Conservation (phyloP, 2,888 invertebrate species). For the Drosophila anomelani region DNA sequence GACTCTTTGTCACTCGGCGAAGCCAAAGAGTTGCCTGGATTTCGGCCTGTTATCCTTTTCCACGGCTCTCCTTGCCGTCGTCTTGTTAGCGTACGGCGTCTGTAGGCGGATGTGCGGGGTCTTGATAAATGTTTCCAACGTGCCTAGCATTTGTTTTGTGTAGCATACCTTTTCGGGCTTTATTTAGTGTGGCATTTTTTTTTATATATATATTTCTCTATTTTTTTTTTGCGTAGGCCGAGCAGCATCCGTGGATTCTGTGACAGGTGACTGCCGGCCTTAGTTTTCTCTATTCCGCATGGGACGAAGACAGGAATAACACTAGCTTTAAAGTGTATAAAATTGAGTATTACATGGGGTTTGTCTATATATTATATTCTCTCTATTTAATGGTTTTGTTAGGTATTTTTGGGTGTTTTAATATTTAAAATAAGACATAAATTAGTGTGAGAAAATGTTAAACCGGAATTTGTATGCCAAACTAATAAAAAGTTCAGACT, state of each 20-base stretch:
- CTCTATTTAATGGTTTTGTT: too few species aligned
- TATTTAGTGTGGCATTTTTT: constrained; percentile 32
- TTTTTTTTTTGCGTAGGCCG: constrained; percentile 12
- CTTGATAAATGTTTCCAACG: constrained; percentile 72
- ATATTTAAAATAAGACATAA: background rate
- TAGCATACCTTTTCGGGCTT: constrained; percentile 41
- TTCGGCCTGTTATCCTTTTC: constrained; percentile 44
- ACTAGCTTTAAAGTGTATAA: constrained; percentile 12
- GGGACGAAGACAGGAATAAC: background rate
- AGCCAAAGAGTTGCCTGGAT: constrained; percentile 26
- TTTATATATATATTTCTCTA: background rate
- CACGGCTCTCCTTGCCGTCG: constrained; percentile 13
- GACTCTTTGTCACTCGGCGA: constrained; percentile 70
- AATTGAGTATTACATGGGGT: constrained; percentile 1
- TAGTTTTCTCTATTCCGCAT: constrained; percentile 10
- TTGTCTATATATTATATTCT: background rate
- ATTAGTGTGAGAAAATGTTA: background rate
- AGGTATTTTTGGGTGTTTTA: background rate
- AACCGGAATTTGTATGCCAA: background rate
- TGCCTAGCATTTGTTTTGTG: constrained; percentile 60
- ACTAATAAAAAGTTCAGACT: accelerated
- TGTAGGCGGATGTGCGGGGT: constrained; percentile 29
- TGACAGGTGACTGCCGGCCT: constrained; percentile 43
- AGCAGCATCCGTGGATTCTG: constrained; percentile 23
- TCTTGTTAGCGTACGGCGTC: constrained; percentile 59